Conservation (phyloP, 2,797 vertebrate species). For the Nyctibius grandis region DNA sequence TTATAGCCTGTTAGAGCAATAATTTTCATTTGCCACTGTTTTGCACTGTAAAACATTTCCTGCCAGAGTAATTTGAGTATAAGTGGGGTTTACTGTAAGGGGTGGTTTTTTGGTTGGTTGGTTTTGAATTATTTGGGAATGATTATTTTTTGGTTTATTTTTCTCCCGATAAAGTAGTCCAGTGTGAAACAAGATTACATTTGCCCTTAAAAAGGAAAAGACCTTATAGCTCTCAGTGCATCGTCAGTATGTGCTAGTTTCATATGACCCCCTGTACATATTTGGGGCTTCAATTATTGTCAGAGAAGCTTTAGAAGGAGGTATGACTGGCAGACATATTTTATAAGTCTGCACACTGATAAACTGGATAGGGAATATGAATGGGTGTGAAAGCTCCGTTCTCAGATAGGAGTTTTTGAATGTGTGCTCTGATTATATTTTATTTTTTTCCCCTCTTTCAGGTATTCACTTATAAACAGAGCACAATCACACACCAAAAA, state of each 20-base stretch:
- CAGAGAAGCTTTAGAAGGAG: not conserved
- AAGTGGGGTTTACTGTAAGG: not conserved
- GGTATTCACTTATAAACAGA: constrained; percentile 98
- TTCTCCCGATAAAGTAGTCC: not conserved
- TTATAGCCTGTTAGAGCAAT: not conserved
- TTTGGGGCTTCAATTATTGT: not conserved
- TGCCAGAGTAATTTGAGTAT: not conserved
- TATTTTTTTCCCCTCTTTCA: constrained; percentile 42
- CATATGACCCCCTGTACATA: rapidly evolving
- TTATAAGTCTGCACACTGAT: not conserved
- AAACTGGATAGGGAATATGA: not conserved
- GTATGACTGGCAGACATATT: not conserved
- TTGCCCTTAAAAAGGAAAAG: not conserved
- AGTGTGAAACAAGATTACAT: not conserved
- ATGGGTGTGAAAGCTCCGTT: not conserved
- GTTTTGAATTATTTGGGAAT: not conserved
- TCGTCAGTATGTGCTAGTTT: not conserved
- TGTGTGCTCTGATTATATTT: not conserved
- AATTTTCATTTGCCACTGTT: not conserved
- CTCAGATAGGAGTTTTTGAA: not conserved
- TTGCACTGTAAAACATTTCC: not conserved
- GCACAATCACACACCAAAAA: constrained; percentile 88
- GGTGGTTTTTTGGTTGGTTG: not conserved
- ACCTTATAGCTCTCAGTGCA: not conserved
- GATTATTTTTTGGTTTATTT: not conserved